Conservation (phyloP, 1,140 invertebrate species). For the Bombus confusus region DNA sequence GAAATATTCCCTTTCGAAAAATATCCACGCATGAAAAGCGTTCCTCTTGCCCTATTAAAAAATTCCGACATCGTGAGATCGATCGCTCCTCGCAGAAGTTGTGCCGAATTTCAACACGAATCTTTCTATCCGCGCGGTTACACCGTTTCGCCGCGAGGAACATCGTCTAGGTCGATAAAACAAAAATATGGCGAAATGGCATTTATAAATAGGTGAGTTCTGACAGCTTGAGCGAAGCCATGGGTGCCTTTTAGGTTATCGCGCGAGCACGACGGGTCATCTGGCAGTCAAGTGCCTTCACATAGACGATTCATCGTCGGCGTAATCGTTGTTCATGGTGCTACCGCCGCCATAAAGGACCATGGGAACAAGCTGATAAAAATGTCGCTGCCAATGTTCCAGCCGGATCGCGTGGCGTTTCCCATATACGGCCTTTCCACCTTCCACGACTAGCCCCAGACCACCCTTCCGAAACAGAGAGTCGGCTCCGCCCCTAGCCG, state of each 20-base stretch:
- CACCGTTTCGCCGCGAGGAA: neutral
- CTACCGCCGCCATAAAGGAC: conserved; percentile 77
- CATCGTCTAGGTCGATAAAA: conserved; percentile 29
- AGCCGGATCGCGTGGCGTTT: conserved; percentile 8
- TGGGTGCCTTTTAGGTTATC: conserved; percentile 82
- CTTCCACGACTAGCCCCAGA: neutral
- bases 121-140: neutral
- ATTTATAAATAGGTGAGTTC: conserved; percentile 82
- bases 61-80: neutral
- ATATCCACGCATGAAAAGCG: no score
- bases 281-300: conserved; percentile 82
- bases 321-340: conserved; percentile 75
- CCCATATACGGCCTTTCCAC: conserved; percentile 32
- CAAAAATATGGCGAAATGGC: conserved; percentile 67
- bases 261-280: conserved; percentile 80
- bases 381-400: conserved; percentile 71
- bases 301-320: conserved; percentile 69
- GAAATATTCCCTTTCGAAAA: neutral
- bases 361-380: conserved; percentile 81
- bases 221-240: conserved; percentile 81
- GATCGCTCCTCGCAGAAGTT: neutral
- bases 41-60: neutral
- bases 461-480: neutral
- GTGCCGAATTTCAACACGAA: neutral
- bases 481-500: neutral